Evolutionary conservation across 2,888 invertebrate species (phyloP), one percentile per base, ranked within the genome.

Genomic region (Xestobium rufovillosum): DNA sequence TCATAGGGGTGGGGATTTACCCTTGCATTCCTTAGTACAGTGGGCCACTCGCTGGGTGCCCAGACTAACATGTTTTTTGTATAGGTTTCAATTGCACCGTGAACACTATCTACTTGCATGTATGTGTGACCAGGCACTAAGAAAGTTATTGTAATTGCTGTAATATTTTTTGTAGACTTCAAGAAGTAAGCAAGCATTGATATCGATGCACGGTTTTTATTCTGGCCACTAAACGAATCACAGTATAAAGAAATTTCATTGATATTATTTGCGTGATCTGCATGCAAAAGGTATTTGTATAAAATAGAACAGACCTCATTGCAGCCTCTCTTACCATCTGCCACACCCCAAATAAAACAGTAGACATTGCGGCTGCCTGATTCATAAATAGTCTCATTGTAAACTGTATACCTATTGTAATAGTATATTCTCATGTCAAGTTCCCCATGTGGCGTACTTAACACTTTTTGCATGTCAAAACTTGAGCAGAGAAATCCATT

Each of bases 41-140:
- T 55, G 29, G 38, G 45, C 52, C 53, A 53, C 41, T 55, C 52
- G 23, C 53, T 52, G 26, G 53, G 54, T 28, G 52, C 53, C 14
- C 45, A 50, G 25, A 55, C 42, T 3, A 43, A 52, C n/a, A 38
- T 47, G 9, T 45, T 49, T 36, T 43, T 52, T 4, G 50, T 29
- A 28, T 23, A 39, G 1, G 36, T 49, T 38, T 53, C 52, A 14
- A 55, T 51, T 16, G 45, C 41, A 19, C 51, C 49, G 40, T 56
- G 53, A 3, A 51, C 44, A 26, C 19, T 40, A 31, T 56, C 56
- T 2, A 56, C 56, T 3, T 56, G 50, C 57, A 58, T 57, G 33
- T 51, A 49, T 11, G 53, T 55, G 32, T 57, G 53, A 4, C 56
- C 56, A 13, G 53, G 44, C 6, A 31, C 8, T 9, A 31, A 6